Percentiles rank a stretch among this genome's conserved stretches.
phyloP scores from a whole-genome alignment of 1,140 invertebrate genomes.

The Cotesia vestalis region DNA sequence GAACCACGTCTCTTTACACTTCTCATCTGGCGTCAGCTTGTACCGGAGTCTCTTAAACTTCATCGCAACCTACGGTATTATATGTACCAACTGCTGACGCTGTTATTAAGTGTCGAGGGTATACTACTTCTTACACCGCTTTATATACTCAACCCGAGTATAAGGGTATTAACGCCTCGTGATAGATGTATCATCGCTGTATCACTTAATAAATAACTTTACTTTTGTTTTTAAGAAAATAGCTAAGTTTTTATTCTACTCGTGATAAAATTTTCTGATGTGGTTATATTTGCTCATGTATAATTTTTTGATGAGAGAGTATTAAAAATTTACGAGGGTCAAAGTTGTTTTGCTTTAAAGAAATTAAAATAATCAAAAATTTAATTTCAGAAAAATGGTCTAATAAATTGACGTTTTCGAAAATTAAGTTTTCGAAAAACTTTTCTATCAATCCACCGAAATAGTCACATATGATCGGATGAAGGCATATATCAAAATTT shows the following conservation, averaged over 20 bases:
- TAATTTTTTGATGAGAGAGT: too few species aligned
- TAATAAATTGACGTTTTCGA: too few species aligned
- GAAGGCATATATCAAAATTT: too few species aligned
- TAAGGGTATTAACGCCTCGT: constrained; percentile 31
- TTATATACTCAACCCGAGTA: constrained; percentile 19
- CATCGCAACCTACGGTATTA: constrained; percentile 41
- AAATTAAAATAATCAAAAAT: too few species aligned
- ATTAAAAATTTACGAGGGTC: too few species aligned
- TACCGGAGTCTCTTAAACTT: constrained; percentile 65
- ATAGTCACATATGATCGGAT: too few species aligned
- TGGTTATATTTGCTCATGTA: too few species aligned
- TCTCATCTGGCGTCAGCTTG: constrained; percentile 61
- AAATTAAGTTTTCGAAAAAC: too few species aligned
- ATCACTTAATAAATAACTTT: not conserved
- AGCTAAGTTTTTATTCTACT: not conserved
- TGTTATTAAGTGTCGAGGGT: constrained; percentile 60
- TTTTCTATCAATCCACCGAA: too few species aligned
- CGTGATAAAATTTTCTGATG: too few species aligned
- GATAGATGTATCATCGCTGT: constrained; percentile 29
- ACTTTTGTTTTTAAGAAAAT: not conserved
- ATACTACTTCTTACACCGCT: not conserved
- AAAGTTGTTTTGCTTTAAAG: too few species aligned
- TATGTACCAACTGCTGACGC: constrained; percentile 64
- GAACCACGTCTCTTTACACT: constrained; percentile 32
- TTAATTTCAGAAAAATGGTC: too few species aligned